Percentiles rank a stretch among this genome's conserved stretches.
Conservation (phyloP, 2,113 vertebrate species). For the Tachysurus vachellii region DNA sequence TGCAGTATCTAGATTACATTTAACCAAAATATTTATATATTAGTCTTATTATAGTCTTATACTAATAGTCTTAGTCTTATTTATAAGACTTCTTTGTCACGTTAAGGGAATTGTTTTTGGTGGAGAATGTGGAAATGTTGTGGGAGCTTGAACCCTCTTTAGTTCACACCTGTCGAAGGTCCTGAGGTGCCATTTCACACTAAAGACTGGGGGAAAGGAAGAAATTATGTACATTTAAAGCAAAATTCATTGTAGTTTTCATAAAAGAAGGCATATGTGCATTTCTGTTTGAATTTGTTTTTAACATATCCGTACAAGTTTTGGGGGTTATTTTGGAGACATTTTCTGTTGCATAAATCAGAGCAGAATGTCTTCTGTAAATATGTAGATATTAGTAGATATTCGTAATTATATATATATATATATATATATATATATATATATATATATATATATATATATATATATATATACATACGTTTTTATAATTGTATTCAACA, state of each 20-base stretch:
- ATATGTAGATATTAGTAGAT: neutral
- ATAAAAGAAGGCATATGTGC: neutral
- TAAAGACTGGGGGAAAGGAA: neutral
- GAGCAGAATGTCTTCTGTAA: neutral
- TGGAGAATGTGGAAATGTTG: neutral
- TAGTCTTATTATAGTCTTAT: too few species aligned
- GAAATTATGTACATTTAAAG: neutral
- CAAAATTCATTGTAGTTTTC: neutral
- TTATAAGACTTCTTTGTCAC: neutral
- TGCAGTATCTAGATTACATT: neutral
- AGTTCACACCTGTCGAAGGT: constrained; percentile 44
- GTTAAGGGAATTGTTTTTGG: too few species aligned
- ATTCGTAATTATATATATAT: too few species aligned
- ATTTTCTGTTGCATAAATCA: neutral
- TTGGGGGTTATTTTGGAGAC: neutral
- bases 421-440: too few species aligned
- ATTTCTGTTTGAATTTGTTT: neutral
- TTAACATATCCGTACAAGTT: neutral
- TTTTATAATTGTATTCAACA: neutral
- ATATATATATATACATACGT: neutral
- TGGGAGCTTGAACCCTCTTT: constrained; percentile 29
- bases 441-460: too few species aligned
- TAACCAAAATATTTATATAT: neutral
- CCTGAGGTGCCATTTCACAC: constrained; percentile 52
- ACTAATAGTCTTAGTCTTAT: neutral